Conservation (phyloP, 1,140 invertebrate species). For the Batillaria attramentaria region DNA sequence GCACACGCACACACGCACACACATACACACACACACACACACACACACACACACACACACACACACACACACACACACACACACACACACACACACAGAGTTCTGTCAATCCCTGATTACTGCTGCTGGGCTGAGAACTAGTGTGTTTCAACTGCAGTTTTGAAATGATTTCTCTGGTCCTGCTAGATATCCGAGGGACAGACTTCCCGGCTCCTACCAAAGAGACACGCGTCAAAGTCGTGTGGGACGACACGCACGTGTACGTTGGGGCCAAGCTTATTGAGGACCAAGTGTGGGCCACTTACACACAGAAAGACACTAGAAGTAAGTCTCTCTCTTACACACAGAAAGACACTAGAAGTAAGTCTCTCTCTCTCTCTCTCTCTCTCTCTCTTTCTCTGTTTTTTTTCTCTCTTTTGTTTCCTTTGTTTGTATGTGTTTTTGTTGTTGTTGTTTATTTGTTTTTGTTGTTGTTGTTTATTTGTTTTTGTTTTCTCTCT, state of each 20-base stretch:
- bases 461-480: too few species aligned
- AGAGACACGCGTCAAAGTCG: slow-evolving; percentile 40
- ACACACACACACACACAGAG: too few species aligned
- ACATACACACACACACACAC: too few species aligned
- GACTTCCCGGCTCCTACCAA: slow-evolving; percentile 30
- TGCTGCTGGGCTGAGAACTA: too few species aligned
- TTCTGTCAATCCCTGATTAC: too few species aligned
- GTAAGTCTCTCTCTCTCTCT: slow-evolving; percentile 34
- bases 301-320: slow-evolving; percentile 38
- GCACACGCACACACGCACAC: too few species aligned
- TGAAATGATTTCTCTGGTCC: not conserved
- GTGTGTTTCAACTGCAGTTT: too few species aligned
- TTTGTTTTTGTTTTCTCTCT: too few species aligned
- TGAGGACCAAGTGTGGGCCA: slow-evolving; percentile 44
- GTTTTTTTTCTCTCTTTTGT: not conserved
- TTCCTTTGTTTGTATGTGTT: not conserved
- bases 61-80: too few species aligned
- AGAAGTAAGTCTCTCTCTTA: slow-evolving; percentile 37
- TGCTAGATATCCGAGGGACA: slow-evolving; percentile 41
- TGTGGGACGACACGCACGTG: slow-evolving; percentile 42
- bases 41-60: too few species aligned
- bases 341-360: slow-evolving; percentile 38
- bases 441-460: too few species aligned
- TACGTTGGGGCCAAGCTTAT: slow-evolving; percentile 38
- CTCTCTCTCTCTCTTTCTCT: not conserved